A percentile compares a stretch with the other conserved stretches of the same genome.
These are phyloP conservation scores for Ctenomys sociabilis DNA, from an alignment of 2,113 vertebrate genomes.

Conservation along the genomic window DNA sequence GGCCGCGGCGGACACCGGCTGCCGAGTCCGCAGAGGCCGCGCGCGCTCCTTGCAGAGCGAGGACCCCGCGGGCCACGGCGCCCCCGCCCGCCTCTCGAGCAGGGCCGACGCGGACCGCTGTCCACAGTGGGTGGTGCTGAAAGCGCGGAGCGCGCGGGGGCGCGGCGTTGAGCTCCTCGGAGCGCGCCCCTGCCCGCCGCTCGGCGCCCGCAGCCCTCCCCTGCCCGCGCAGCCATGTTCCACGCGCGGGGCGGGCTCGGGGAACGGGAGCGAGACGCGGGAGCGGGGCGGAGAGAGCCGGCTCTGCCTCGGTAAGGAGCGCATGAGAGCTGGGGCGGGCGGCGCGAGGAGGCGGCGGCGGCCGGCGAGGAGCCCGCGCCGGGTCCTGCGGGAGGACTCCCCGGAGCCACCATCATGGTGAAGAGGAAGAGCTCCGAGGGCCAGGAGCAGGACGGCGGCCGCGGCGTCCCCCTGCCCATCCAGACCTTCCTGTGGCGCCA, in stretches of 20 bases:
- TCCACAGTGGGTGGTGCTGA: slow-evolving; percentile 91
- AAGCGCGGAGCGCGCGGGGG: slow-evolving; percentile 79
- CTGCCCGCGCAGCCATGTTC: slow-evolving; percentile 93
- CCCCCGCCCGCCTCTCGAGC: not conserved
- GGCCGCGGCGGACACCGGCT: not conserved
- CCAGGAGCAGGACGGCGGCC: slow-evolving; percentile 93
- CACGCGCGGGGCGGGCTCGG: slow-evolving; percentile 78
- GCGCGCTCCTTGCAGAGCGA: slow-evolving; percentile 27
- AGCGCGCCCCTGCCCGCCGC: slow-evolving; percentile 78
- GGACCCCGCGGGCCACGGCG: not conserved
- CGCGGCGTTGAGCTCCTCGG: slow-evolving; percentile 82
- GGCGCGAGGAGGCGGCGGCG: slow-evolving; percentile 59
- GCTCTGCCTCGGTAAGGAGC: slow-evolving; percentile 77
- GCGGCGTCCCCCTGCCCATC: slow-evolving; percentile 97
- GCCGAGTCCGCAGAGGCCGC: slow-evolving; percentile 22
- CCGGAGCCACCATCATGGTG: slow-evolving; percentile 90
- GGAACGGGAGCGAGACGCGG: slow-evolving; percentile 59
- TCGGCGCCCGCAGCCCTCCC: slow-evolving; percentile 76
- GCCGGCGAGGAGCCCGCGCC: slow-evolving; percentile 68
- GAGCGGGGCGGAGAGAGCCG: slow-evolving; percentile 67
- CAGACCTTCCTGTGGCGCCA: slow-evolving; percentile 99
- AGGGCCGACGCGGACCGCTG: slow-evolving; percentile 83
- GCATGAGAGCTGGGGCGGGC: slow-evolving; percentile 78
- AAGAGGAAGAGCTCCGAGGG: slow-evolving; percentile 98
- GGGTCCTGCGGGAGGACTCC: slow-evolving; percentile 65